A percentile compares a stretch with the other conserved stretches of the same genome.
phyloP scores from a whole-genome alignment of 2,797 vertebrate genomes.

The Huso huso region DNA sequence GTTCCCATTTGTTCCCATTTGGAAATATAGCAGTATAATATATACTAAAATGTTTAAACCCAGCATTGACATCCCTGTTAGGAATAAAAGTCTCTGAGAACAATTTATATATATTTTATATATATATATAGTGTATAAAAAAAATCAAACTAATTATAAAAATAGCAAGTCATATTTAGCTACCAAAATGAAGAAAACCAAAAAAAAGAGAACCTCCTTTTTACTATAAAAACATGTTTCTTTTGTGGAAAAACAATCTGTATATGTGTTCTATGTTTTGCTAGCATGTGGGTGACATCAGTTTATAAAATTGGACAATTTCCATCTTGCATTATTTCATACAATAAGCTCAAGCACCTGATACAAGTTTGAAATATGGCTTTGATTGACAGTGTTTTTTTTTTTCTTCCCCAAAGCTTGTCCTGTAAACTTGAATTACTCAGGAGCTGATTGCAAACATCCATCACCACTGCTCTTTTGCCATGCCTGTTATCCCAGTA shows the following conservation, averaged over 20 bases:
- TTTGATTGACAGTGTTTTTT: constrained; percentile 49
- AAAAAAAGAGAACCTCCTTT: constrained; percentile 24
- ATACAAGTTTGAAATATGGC: constrained; percentile 68
- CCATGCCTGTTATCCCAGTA: constrained; percentile 45
- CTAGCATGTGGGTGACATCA: constrained; percentile 14
- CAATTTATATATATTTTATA: constrained; percentile 15
- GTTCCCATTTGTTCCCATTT: constrained; percentile 16
- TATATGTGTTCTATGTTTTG: constrained; percentile 30
- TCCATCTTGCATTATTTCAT: constrained; percentile 15
- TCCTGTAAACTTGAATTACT: constrained; percentile 72
- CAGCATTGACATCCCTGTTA: constrained; percentile 42
- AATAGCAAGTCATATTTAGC: constrained; percentile 56
- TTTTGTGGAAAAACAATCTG: constrained; percentile 32
- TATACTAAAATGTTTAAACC: constrained; percentile 46
- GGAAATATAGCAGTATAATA: constrained; percentile 53
- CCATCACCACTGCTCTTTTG: constrained; percentile 21
- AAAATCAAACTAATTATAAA: constrained; percentile 43
- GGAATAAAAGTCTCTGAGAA: constrained; percentile 9
- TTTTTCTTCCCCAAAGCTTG: constrained; percentile 65
- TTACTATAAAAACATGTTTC: constrained; percentile 18
- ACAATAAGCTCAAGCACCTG: constrained; percentile 47
- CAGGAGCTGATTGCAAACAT: constrained; percentile 66
- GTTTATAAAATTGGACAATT: background rate
- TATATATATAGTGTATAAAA: constrained; percentile 43
- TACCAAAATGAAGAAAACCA: constrained; percentile 44